A percentile compares a stretch with the other conserved stretches of the same genome.
These are phyloP conservation scores for Neelides sp. DNA, from an alignment of 1,140 invertebrate genomes.

Conservation along the genomic window DNA sequence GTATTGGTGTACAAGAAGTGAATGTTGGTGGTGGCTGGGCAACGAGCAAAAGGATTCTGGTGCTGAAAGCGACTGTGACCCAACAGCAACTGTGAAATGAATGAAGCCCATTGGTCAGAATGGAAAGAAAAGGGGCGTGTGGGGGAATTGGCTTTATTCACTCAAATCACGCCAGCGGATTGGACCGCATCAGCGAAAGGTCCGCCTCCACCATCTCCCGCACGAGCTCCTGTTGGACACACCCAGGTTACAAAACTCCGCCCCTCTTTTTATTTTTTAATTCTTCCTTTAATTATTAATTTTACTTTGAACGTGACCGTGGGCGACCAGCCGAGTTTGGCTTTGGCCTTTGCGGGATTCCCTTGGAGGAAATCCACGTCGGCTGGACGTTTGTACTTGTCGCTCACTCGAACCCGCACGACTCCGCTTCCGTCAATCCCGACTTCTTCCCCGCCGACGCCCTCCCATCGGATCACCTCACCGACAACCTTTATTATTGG, in stretches of 20 bases:
- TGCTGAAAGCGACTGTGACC: too few species aligned
- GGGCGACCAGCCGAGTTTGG: slow-evolving; percentile 73
- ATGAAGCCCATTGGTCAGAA: too few species aligned
- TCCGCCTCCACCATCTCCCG: slow-evolving; percentile 94
- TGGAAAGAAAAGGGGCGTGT: too few species aligned
- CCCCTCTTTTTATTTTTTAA: too few species aligned
- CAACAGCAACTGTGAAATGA: too few species aligned
- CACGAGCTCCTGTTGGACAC: slow-evolving; percentile 69
- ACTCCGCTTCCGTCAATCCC: slow-evolving; percentile 62
- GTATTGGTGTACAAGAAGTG: too few species aligned
- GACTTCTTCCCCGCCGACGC: slow-evolving; percentile 63
- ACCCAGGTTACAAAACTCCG: too few species aligned
- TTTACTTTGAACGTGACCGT: slow-evolving; percentile 65
- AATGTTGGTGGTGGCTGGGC: too few species aligned
- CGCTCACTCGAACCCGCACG: slow-evolving; percentile 79
- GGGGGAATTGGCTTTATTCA: too few species aligned
- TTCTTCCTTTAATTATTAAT: slow-evolving; percentile 15
- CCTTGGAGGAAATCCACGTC: slow-evolving; percentile 92
- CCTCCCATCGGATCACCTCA: slow-evolving; percentile 67
- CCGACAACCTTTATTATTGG: slow-evolving; percentile 55
- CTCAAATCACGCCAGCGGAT: too few species aligned
- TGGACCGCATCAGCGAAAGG: slow-evolving; percentile 77
- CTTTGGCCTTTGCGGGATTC: slow-evolving; percentile 77
- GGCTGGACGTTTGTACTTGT: slow-evolving; percentile 91
- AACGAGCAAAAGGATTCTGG: too few species aligned